Percentiles rank a stretch among this genome's conserved stretches.
Conservation (phyloP, 2,888 invertebrate genomes). For the Xestia rhomboidea region DNA sequence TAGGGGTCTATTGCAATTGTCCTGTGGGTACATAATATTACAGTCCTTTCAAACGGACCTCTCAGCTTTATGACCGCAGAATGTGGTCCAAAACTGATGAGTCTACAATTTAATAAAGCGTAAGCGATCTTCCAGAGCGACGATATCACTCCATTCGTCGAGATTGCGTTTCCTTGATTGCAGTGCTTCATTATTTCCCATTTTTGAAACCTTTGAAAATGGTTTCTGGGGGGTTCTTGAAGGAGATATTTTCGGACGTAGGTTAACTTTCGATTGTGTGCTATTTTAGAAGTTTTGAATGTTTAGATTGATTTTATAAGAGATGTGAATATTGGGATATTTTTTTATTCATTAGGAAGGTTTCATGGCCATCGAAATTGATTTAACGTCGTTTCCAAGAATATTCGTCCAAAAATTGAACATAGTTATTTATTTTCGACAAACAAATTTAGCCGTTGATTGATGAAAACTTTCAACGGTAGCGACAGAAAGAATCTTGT, state of each 20-base stretch:
- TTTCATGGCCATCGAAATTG: too few relatives aligned
- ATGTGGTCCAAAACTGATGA: slow-evolving; percentile 48
- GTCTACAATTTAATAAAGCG: slow-evolving; percentile 55
- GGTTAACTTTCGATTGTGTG: not conserved
- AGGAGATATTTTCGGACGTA: slow-evolving; percentile 17
- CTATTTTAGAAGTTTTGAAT: not conserved
- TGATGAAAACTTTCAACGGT: slow-evolving; percentile 44
- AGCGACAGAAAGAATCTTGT: slow-evolving; percentile 24
- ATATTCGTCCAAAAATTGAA: not conserved
- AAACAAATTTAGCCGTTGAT: slow-evolving; percentile 41
- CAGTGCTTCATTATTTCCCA: slow-evolving; percentile 24
- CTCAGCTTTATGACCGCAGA: slow-evolving; percentile 40
- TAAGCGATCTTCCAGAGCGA: slow-evolving; percentile 44
- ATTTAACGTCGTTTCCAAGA: not conserved
- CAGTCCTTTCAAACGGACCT: slow-evolving; percentile 29
- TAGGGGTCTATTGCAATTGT: slow-evolving; percentile 24
- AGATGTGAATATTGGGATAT: too few relatives aligned
- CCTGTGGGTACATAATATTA: slow-evolving; percentile 27
- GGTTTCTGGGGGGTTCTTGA: slow-evolving; percentile 9
- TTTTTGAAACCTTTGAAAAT: slow-evolving; percentile 37
- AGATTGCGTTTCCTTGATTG: slow-evolving; percentile 56
- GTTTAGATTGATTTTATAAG: not conserved
- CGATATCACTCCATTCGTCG: slow-evolving; percentile 48
- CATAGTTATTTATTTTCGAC: slow-evolving; percentile 5
- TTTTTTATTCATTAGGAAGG: too few relatives aligned